phyloP scores from a whole-genome alignment of 2,888 invertebrate genomes.

The Phlogophora meticulosa region DNA sequence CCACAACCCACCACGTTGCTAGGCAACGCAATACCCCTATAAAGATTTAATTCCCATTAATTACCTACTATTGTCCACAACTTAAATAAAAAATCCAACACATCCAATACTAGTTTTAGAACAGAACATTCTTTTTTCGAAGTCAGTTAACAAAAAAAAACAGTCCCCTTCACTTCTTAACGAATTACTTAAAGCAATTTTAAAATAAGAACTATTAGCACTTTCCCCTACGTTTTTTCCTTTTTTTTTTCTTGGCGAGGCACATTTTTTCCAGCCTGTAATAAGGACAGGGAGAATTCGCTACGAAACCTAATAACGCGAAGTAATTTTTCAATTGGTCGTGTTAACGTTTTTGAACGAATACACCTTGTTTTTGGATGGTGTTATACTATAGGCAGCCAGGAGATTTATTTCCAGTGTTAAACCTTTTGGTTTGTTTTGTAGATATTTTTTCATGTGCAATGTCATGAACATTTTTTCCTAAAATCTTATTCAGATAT shows the following conservation, averaged over 20 bases:
- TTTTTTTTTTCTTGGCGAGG: constrained; percentile 73
- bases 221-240: constrained; percentile 54
- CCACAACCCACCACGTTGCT: too few species aligned
- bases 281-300: constrained; percentile 85
- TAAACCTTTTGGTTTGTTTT: not conserved
- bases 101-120: not conserved
- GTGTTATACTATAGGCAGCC: constrained; percentile 61
- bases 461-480: too few species aligned
- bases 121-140: not conserved
- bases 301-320: constrained; percentile 86
- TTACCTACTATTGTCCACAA: not conserved
- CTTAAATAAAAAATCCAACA: not conserved
- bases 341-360: constrained; percentile 74
- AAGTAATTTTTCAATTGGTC: constrained; percentile 90
- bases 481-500: too few species aligned
- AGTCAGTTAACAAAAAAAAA: constrained; percentile 21
- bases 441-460: too few species aligned
- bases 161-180: constrained; percentile 47
- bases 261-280: constrained; percentile 68
- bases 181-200: constrained; percentile 57
- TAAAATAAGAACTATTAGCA: constrained; percentile 58
- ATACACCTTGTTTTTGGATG: constrained; percentile 72
- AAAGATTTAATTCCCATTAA: too few species aligned
- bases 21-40: too few species aligned
- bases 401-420: accelerated